phyloP scores from a whole-genome alignment of 2,888 invertebrate species.

The Oasisia sp. region DNA sequence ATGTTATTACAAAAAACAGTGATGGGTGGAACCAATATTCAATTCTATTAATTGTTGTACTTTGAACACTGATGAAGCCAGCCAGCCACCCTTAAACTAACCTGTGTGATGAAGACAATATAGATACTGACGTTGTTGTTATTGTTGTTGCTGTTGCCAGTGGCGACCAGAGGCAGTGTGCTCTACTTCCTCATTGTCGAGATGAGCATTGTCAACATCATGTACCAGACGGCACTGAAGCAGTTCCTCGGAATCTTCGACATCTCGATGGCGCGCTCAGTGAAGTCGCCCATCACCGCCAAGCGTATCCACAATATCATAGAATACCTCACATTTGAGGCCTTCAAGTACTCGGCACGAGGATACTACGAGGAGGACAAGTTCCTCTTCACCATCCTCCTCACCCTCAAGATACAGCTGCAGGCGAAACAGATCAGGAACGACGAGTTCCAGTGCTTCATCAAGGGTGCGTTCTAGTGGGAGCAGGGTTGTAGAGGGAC shows the following conservation, averaged over 20 bases:
- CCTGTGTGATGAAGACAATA: too few relatives aligned
- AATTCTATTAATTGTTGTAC: too few relatives aligned
- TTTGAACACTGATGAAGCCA: too few relatives aligned
- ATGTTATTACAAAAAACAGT: too few relatives aligned
- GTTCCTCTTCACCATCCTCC: conserved; percentile 89
- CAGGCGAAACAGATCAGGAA: conserved; percentile 83
- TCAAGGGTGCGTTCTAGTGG: conserved; percentile 74
- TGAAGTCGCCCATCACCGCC: conserved; percentile 83
- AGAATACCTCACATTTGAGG: conserved; percentile 88
- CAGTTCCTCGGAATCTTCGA: conserved; percentile 95
- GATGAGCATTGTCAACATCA: conserved; percentile 94
- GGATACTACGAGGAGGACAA: conserved; percentile 91
- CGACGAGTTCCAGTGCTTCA: conserved; percentile 93
- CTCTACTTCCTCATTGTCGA: conserved; percentile 95
- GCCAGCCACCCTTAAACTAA: too few relatives aligned
- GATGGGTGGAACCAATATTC: too few relatives aligned
- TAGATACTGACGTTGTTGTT: background rate
- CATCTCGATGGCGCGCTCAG: conserved; percentile 85
- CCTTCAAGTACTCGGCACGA: conserved; percentile 90
- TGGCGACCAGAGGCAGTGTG: conserved; percentile 92
- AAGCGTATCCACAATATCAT: conserved; percentile 87
- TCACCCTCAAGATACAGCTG: conserved; percentile 94
- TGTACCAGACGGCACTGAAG: conserved; percentile 96
- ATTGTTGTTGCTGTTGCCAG: conserved; percentile 62
- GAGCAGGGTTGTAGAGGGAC: too few relatives aligned